phyloP scores from a whole-genome alignment of 1,140 invertebrate genomes.

The Drosophila jambulina region DNA sequence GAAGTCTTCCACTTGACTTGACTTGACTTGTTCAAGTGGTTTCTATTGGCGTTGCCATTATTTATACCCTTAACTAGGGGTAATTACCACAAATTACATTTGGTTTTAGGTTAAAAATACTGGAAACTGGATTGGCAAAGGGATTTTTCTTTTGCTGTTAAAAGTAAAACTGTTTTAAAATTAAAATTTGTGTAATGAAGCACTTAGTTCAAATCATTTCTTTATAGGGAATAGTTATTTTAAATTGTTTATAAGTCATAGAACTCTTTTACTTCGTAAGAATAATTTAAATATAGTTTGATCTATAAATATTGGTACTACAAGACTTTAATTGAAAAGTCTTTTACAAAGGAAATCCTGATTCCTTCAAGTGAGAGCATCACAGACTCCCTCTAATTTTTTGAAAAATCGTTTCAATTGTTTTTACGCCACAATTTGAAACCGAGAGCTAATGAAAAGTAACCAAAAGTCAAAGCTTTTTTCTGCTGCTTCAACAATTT shows the following conservation, averaged over 20 bases:
- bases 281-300: no score
- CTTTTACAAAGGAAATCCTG: no score
- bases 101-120: slow-evolving; percentile 1
- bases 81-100: slow-evolving; percentile 37
- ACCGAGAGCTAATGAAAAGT: slow-evolving; percentile 41
- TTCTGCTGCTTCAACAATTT: slow-evolving; percentile 24
- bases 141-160: no score
- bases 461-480: slow-evolving; percentile 48
- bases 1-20: slow-evolving; percentile 67
- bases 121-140: neutral
- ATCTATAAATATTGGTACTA: neutral
- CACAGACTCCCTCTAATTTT: neutral
- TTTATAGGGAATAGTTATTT: neutral
- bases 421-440: slow-evolving; percentile 32
- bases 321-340: neutral
- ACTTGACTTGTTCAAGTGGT: slow-evolving; percentile 69
- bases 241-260: neutral
- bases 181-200: neutral
- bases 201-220: no score
- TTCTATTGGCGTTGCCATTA: slow-evolving; percentile 51
- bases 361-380: slow-evolving; percentile 8
- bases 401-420: slow-evolving; percentile 7
- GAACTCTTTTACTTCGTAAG: neutral
- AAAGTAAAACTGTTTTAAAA: no score
- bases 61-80: slow-evolving; percentile 48